Percentiles rank a stretch among this genome's conserved stretches.
phyloP scores from a whole-genome alignment of 2,888 invertebrate species.

The Acrobasis consociella region DNA sequence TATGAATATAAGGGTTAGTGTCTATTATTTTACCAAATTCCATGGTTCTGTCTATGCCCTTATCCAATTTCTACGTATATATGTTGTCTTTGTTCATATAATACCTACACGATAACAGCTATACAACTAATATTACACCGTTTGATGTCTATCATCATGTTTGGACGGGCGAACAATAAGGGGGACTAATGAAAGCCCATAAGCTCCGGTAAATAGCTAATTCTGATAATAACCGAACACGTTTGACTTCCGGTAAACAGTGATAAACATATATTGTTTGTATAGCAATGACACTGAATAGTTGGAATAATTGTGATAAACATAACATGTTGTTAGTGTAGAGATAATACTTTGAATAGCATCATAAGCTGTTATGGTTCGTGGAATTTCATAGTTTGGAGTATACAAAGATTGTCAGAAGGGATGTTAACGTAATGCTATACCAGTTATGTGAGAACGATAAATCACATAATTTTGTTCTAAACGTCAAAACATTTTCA shows the following conservation, averaged over 20 bases:
- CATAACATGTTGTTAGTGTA: too few species aligned
- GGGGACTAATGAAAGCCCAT: constrained; percentile 9
- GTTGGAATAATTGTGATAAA: too few species aligned
- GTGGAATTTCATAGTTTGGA: too few species aligned
- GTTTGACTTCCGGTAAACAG: neutral
- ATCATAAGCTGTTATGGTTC: too few species aligned
- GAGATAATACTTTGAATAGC: too few species aligned
- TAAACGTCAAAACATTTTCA: too few species aligned
- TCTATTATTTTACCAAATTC: neutral
- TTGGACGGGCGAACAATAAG: constrained; percentile 9
- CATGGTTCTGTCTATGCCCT: neutral
- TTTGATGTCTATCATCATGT: constrained; percentile 8
- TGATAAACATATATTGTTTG: neutral
- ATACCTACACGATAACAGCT: neutral
- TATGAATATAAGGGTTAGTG: neutral
- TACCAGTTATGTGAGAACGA: too few species aligned
- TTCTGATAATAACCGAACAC: neutral
- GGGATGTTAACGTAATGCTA: too few species aligned
- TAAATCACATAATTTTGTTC: too few species aligned
- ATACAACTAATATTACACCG: constrained; percentile 1
- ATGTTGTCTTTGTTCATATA: neutral
- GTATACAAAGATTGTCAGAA: too few species aligned
- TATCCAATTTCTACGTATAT: neutral
- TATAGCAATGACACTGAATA: neutral
- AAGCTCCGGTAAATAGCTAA: neutral